Percentiles rank a stretch among this genome's conserved stretches.
These are phyloP conservation scores for Hypena proboscidalis DNA, from an alignment of 2,888 invertebrate species.

Conservation along the genomic window DNA sequence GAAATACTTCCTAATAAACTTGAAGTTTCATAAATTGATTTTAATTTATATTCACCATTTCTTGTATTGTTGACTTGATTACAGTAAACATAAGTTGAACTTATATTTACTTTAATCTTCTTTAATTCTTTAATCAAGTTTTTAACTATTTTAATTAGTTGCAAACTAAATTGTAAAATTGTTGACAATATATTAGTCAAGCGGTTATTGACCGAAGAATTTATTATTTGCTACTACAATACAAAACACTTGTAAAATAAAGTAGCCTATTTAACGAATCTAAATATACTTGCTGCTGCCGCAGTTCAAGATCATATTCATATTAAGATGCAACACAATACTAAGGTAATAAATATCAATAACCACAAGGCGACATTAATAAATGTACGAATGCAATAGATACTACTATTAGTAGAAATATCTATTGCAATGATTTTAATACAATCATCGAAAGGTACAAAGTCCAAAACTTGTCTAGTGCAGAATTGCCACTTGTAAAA, in stretches of 20 bases:
- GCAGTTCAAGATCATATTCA: slow-evolving; percentile 35
- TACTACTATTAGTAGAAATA: slow-evolving; percentile 5
- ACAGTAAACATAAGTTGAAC: too few species aligned
- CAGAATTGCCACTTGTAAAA: too few species aligned
- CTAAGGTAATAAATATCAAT: slow-evolving; percentile 35
- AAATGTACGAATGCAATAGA: slow-evolving; percentile 17
- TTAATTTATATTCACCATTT: too few species aligned
- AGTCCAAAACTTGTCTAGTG: background rate
- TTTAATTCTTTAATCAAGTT: too few species aligned
- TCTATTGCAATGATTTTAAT: background rate
- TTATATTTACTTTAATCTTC: too few species aligned
- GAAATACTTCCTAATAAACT: too few species aligned
- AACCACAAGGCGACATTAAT: slow-evolving; percentile 26
- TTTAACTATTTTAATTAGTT: too few species aligned
- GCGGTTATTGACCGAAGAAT: background rate
- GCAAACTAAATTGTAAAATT: too few species aligned
- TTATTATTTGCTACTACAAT: background rate
- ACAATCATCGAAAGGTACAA: background rate
- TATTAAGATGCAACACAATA: slow-evolving; percentile 20
- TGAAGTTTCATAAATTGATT: too few species aligned
- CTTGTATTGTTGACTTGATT: too few species aligned
- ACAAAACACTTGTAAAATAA: slow-evolving; percentile 8
- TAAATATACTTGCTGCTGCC: slow-evolving; percentile 4
- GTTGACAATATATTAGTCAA: too few species aligned
- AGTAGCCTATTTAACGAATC: slow-evolving; percentile 12